Percentiles rank a stretch among this genome's conserved stretches.
These are phyloP conservation scores for Altica lythri DNA, from an alignment of 2,888 invertebrate genomes.

Conservation along the genomic window DNA sequence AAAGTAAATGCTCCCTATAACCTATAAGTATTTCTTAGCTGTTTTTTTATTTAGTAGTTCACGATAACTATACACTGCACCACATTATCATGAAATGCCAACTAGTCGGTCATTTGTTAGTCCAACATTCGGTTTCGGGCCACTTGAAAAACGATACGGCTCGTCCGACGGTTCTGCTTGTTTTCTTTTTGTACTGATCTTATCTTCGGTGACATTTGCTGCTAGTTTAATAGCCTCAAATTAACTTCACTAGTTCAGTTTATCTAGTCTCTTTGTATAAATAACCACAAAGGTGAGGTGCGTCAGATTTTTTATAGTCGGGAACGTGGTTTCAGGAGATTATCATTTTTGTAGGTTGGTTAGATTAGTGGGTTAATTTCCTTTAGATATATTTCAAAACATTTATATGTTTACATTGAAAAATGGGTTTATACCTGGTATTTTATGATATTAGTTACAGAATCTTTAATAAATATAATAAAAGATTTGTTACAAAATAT, in stretches of 20 bases:
- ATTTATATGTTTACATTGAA: no score
- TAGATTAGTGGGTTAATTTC: no score
- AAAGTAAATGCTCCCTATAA: no score
- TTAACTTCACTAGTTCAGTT: slow-evolving; percentile 51
- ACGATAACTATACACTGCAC: no score
- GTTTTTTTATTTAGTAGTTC: no score
- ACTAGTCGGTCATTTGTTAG: slow-evolving; percentile 51
- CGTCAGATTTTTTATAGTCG: not conserved
- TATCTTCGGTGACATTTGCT: slow-evolving; percentile 49
- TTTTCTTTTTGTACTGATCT: slow-evolving; percentile 20
- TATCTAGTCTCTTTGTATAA: slow-evolving; percentile 44
- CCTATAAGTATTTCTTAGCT: no score
- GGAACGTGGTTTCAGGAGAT: not conserved
- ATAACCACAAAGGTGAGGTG: slow-evolving; percentile 35
- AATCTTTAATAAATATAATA: no score
- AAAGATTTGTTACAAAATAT: no score
- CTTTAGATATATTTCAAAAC: no score
- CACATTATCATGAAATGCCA: slow-evolving; percentile 52
- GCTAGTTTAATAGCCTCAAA: slow-evolving; percentile 53
- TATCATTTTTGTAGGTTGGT: no score
- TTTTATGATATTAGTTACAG: no score
- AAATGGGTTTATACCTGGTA: no score
- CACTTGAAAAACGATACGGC: slow-evolving; percentile 45
- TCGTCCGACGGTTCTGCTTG: slow-evolving; percentile 3
- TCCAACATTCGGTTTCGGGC: slow-evolving; percentile 40